A percentile compares a stretch with the other conserved stretches of the same genome.
Evolutionary conservation across 2,113 vertebrate genomes (phyloP).

Genomic region (Procavia capensis): DNA sequence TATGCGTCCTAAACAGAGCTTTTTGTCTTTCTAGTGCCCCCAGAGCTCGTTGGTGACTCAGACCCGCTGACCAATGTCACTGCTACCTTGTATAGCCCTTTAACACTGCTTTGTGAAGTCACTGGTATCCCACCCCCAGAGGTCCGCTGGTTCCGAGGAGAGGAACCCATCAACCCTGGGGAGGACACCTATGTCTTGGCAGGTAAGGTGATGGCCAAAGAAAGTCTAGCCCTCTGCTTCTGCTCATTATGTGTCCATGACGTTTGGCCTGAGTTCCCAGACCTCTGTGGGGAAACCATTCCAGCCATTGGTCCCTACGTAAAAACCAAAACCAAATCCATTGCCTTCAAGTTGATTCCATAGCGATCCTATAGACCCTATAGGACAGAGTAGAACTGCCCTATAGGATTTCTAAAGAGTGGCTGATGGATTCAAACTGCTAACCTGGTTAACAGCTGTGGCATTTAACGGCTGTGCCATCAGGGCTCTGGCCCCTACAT

Average conservation of each 20-base stretch:
- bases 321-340: too few relatives aligned
- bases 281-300: background rate
- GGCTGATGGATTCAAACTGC: too few relatives aligned
- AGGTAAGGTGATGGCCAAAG: slow-evolving; percentile 74
- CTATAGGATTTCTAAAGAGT: too few relatives aligned
- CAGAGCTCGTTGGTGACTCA: slow-evolving; percentile 87
- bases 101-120: slow-evolving; percentile 85
- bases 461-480: background rate
- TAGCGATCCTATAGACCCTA: too few relatives aligned
- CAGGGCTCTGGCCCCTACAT: background rate
- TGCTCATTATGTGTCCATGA: background rate
- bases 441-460: too few relatives aligned
- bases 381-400: too few relatives aligned
- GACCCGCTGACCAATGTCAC: slow-evolving; percentile 64
- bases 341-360: too few relatives aligned
- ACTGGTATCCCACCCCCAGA: slow-evolving; percentile 79
- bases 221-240: background rate
- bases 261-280: background rate
- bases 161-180: slow-evolving; percentile 85
- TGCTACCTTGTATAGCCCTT: slow-evolving; percentile 67
- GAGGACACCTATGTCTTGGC: slow-evolving; percentile 87
- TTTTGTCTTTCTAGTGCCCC: slow-evolving; percentile 87
- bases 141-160: slow-evolving; percentile 82
- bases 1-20: rapidly evolving
- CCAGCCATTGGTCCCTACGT: background rate